phyloP scores from a whole-genome alignment of 1,140 invertebrate genomes.

The Gonioctena quinquepunctata region DNA sequence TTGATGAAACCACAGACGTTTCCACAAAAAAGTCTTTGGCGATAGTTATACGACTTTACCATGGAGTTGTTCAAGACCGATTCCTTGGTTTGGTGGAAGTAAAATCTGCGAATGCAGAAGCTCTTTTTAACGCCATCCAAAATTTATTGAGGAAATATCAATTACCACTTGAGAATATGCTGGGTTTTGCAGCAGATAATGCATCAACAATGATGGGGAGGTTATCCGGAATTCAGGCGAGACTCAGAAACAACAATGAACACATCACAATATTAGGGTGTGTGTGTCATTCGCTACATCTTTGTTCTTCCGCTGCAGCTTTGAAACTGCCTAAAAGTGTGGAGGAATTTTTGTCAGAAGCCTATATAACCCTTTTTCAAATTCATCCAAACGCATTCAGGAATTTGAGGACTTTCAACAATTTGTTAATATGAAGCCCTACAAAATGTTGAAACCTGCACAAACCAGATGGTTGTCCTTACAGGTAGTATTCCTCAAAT shows the following conservation, averaged over 20 bases:
- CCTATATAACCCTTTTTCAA: constrained; percentile 6
- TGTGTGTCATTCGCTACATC: constrained; percentile 18
- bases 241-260: constrained; percentile 1
- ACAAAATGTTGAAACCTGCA: neutral
- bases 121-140: neutral
- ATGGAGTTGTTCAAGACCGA: neutral
- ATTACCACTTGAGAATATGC: constrained; percentile 10
- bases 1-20: constrained; percentile 22
- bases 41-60: neutral
- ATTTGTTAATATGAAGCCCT: constrained; percentile 8
- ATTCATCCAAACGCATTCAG: neutral
- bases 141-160: neutral
- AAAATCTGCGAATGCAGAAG: neutral
- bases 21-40: constrained; percentile 1
- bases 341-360: constrained; percentile 13
- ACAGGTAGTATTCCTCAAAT: neutral
- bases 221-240: constrained; percentile 8
- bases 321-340: constrained; percentile 9
- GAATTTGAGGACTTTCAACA: constrained; percentile 10
- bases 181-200: constrained; percentile 16
- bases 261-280: constrained; percentile 10
- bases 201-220: constrained; percentile 13
- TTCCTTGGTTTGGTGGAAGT: constrained; percentile 12
- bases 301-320: constrained; percentile 9
- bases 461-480: constrained; percentile 22